These are phyloP conservation scores for Myzus persicae DNA, from an alignment of 1,140 invertebrate genomes.

Conservation along the genomic window DNA sequence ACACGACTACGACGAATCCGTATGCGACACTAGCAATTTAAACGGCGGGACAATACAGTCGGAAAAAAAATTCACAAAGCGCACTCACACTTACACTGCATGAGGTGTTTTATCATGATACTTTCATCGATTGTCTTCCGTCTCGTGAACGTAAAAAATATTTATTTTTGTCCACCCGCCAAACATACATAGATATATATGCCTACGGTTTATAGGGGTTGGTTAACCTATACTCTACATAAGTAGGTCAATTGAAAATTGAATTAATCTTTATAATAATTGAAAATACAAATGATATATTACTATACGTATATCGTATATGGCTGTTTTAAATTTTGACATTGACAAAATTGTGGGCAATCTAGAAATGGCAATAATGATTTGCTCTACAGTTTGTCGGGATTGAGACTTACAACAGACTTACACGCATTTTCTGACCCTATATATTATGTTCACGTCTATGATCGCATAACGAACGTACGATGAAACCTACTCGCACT, in stretches of 20 bases:
- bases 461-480: background rate
- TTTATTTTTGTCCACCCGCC: background rate
- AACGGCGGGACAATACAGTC: background rate
- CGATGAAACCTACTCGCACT: background rate
- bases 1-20: background rate
- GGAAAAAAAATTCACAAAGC: background rate
- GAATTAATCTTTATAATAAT: background rate
- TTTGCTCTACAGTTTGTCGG: background rate
- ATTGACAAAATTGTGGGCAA: background rate
- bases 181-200: no score
- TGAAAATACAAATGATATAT: background rate
- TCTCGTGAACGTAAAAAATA: background rate
- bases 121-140: background rate
- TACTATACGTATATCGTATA: background rate
- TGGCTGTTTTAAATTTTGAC: background rate
- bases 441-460: background rate
- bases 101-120: background rate
- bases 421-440: background rate
- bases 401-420: background rate
- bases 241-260: background rate
- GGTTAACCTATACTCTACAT: background rate
- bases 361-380: background rate
- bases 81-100: background rate
- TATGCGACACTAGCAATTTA: background rate
- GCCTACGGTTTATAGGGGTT: background rate